phyloP scores from a whole-genome alignment of 1,140 invertebrate genomes.

The Drosophila nasuta region DNA sequence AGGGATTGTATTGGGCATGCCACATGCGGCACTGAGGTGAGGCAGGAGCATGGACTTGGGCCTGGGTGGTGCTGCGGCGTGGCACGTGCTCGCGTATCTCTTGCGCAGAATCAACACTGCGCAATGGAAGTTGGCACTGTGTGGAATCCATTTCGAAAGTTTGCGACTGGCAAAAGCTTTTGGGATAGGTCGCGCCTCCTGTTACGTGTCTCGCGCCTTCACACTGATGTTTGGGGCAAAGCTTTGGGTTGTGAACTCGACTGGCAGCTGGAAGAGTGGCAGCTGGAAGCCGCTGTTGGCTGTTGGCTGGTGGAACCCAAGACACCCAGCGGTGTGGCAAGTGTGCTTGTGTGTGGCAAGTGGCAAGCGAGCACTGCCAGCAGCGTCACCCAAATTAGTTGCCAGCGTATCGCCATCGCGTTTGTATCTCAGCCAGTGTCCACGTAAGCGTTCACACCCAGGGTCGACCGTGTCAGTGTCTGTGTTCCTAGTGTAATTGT shows the following conservation, averaged over 20 bases:
- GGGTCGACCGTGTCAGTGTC: constrained; percentile 23
- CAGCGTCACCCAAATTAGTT: constrained; percentile 79
- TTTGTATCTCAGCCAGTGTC: constrained; percentile 58
- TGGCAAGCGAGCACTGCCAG: constrained; percentile 1
- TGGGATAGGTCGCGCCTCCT: constrained; percentile 67
- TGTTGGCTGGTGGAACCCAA: constrained; percentile 42
- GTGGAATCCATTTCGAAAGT: constrained; percentile 48
- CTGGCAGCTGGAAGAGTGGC: constrained; percentile 6
- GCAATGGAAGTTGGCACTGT: constrained; percentile 59
- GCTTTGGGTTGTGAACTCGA: constrained; percentile 39
- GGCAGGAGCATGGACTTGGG: constrained; percentile 17
- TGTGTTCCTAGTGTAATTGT: constrained; percentile 1
- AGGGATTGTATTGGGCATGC: constrained; percentile 5
- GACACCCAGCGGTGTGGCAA: constrained; percentile 30
- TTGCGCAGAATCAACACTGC: constrained; percentile 72
- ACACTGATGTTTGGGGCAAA: constrained; percentile 6
- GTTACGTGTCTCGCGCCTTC: too few relatives aligned
- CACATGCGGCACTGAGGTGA: neutral
- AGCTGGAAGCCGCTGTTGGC: constrained; percentile 16
- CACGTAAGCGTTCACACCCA: constrained; percentile 24
- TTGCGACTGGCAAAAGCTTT: constrained; percentile 54
- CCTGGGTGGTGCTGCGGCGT: constrained; percentile 55
- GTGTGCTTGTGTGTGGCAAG: constrained; percentile 46
- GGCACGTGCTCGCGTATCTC: constrained; percentile 68
- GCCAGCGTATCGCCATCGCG: constrained; percentile 77